A percentile compares a stretch with the other conserved stretches of the same genome.
These are phyloP conservation scores for Cyprinus carpio DNA, from an alignment of 2,113 vertebrate species.

Conservation along the genomic window DNA sequence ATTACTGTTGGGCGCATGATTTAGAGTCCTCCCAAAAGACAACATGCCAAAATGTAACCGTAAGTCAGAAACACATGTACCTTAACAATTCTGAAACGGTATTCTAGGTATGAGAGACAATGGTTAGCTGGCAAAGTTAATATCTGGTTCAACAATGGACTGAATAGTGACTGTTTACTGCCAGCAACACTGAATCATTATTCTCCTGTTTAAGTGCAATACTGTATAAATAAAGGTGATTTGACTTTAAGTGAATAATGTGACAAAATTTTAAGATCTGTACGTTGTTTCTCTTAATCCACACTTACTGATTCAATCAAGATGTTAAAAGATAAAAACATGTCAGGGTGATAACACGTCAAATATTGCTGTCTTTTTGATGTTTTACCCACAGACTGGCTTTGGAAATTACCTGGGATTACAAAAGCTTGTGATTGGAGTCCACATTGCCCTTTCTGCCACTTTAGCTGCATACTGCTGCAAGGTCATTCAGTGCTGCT, in stretches of 20 bases:
- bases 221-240: neutral
- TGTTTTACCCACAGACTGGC: conserved; percentile 44
- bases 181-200: too few species aligned
- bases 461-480: conserved; percentile 71
- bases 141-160: too few species aligned
- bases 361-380: neutral
- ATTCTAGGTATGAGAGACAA: too few species aligned
- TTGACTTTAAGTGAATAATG: neutral
- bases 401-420: conserved; percentile 38
- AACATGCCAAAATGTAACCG: neutral
- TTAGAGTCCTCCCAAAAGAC: neutral
- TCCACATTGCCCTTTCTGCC: conserved; percentile 67
- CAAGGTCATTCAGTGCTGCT: conserved; percentile 74
- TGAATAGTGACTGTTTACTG: too few species aligned
- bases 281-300: neutral
- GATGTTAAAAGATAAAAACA: neutral
- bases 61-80: neutral
- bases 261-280: neutral
- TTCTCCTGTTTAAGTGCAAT: neutral
- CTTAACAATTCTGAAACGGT: neutral
- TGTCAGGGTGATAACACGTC: neutral
- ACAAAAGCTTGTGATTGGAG: conserved; percentile 40
- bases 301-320: neutral
- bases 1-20: neutral
- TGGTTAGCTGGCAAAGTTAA: too few species aligned